Percentiles rank a stretch among this genome's conserved stretches.
These are phyloP conservation scores for Trachurus trachurus DNA, from an alignment of 2,797 vertebrate species.

Conservation along the genomic window DNA sequence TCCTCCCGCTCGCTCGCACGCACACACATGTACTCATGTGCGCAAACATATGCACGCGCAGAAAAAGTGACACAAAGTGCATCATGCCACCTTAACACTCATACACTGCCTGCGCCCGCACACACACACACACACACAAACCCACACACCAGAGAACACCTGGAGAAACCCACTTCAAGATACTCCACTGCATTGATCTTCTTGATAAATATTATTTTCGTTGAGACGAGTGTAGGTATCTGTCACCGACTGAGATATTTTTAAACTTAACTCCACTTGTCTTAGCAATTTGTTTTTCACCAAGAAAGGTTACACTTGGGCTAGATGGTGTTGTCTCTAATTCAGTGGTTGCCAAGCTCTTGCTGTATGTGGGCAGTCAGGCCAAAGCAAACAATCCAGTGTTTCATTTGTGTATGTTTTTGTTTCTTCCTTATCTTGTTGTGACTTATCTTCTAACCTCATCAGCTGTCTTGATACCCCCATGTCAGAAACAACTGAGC, in stretches of 20 bases:
- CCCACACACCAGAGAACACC: constrained; percentile 17
- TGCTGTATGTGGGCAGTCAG: constrained; percentile 6
- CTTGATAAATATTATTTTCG: not conserved
- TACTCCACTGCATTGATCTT: not conserved
- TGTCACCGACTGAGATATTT: not conserved
- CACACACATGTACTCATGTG: constrained; percentile 40
- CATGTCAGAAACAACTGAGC: constrained; percentile 9
- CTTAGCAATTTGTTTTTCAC: not conserved
- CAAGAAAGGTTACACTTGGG: not conserved
- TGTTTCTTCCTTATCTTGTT: not conserved
- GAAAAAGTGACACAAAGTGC: constrained; percentile 16
- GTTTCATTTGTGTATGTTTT: not conserved
- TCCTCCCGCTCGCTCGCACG: constrained; percentile 36
- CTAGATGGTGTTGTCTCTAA: constrained; percentile 5
- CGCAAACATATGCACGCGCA: not conserved
- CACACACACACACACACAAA: too few relatives aligned
- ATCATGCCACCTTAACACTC: not conserved
- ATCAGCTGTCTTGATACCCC: not conserved
- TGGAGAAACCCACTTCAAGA: not conserved
- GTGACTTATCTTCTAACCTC: not conserved
- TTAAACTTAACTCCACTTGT: not conserved
- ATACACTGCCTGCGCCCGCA: not conserved
- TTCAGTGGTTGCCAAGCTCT: not conserved
- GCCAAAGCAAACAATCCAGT: not conserved
- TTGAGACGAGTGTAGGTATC: not conserved